phyloP scores from a whole-genome alignment of 2,888 invertebrate genomes.

The Himalopsyche kuldschensis region DNA sequence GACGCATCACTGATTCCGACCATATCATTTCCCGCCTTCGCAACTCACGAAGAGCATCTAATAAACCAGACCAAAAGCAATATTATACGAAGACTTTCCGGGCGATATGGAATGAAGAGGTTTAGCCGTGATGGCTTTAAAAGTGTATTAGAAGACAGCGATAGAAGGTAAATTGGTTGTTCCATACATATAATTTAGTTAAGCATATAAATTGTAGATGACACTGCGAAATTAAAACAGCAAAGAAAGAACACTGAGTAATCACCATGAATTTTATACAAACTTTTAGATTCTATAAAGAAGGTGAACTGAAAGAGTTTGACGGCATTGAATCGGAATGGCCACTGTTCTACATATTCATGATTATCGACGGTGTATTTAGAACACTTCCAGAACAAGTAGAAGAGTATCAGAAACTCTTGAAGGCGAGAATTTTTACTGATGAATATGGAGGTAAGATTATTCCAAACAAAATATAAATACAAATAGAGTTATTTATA shows the following conservation, averaged over 20 bases:
- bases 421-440: conserved; percentile 78
- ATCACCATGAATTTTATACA: neutral
- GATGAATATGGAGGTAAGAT: conserved; percentile 76
- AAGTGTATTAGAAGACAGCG: conserved; percentile 82
- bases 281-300: conserved; percentile 71
- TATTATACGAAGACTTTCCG: conserved; percentile 77
- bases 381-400: conserved; percentile 85
- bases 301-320: conserved; percentile 93
- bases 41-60: conserved; percentile 92
- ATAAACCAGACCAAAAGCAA: conserved; percentile 85
- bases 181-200: too few relatives aligned
- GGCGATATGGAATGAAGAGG: conserved; percentile 90
- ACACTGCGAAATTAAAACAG: too few relatives aligned
- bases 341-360: conserved; percentile 94
- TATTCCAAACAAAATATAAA: neutral
- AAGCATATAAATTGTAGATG: too few relatives aligned
- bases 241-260: too few relatives aligned
- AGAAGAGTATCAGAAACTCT: conserved; percentile 84
- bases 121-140: conserved; percentile 94
- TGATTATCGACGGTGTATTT: conserved; percentile 96
- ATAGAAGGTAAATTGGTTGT: conserved; percentile 59
- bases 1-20: conserved; percentile 91
- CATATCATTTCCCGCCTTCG: conserved; percentile 97
- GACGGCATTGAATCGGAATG: conserved; percentile 97
- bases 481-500: too few relatives aligned